phyloP scores from a whole-genome alignment of 2,888 invertebrate genomes.

The Acrobasis suavella region DNA sequence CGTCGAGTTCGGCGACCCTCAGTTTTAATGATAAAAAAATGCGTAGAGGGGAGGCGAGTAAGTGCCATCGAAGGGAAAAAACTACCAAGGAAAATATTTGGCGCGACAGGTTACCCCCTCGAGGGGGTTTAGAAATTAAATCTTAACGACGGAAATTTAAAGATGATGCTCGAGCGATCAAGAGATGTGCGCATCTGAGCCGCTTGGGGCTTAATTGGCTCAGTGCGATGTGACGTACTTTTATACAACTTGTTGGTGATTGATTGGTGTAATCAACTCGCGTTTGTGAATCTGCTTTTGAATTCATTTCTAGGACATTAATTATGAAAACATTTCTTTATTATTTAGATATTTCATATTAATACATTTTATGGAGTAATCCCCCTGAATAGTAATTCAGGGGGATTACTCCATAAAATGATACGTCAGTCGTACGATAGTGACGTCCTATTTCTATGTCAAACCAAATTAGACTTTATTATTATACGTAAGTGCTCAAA shows the following conservation, averaged over 20 bases:
- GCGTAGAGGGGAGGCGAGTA: slow-evolving; percentile 79
- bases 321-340: too few relatives aligned
- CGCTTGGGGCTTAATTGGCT: slow-evolving; percentile 76
- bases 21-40: slow-evolving; percentile 83
- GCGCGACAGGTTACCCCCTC: slow-evolving; percentile 78
- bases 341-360: too few relatives aligned
- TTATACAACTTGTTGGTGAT: slow-evolving; percentile 42
- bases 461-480: too few relatives aligned
- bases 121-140: slow-evolving; percentile 78
- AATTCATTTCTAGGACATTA: slow-evolving; percentile 28
- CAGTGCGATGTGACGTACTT: slow-evolving; percentile 51
- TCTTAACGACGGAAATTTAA: slow-evolving; percentile 83
- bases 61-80: slow-evolving; percentile 81
- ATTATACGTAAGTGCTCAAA: too few relatives aligned
- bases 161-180: slow-evolving; percentile 82
- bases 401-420: too few relatives aligned
- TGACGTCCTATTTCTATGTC: too few relatives aligned
- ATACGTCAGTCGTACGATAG: too few relatives aligned
- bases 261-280: slow-evolving; percentile 52
- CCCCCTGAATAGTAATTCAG: too few relatives aligned
- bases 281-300: slow-evolving; percentile 35
- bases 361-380: too few relatives aligned
- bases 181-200: slow-evolving; percentile 81
- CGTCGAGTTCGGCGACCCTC: slow-evolving; percentile 80
- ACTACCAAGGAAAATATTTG: slow-evolving; percentile 82